Conservation (phyloP, 2,888 invertebrate species). For the Leptopterna dolabrata region DNA sequence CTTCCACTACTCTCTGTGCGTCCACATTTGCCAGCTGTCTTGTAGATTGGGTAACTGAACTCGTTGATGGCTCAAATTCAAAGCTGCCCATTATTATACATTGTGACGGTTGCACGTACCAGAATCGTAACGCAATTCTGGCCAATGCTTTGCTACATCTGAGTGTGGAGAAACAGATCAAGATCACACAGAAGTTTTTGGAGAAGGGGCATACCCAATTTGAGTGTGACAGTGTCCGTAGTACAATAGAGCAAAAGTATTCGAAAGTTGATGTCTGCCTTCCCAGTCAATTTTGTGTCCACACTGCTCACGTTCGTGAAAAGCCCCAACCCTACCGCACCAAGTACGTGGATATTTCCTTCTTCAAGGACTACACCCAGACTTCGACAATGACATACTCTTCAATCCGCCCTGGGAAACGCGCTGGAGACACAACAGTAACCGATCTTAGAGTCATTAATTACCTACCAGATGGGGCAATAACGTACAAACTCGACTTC, state of each 20-base stretch:
- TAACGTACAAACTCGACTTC: slow-evolving; percentile 51
- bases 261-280: background rate
- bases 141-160: slow-evolving; percentile 38
- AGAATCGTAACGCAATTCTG: slow-evolving; percentile 35
- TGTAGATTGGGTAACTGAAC: slow-evolving; percentile 5
- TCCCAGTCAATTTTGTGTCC: slow-evolving; percentile 9
- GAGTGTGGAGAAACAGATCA: slow-evolving; percentile 5
- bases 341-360: slow-evolving; percentile 48
- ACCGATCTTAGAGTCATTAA: slow-evolving; percentile 43
- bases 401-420: slow-evolving; percentile 53
- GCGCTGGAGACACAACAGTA: slow-evolving; percentile 53
- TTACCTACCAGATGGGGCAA: slow-evolving; percentile 39
- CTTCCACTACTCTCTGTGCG: slow-evolving; percentile 1
- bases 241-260: background rate
- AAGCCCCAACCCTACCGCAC: slow-evolving; percentile 46
- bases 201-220: slow-evolving; percentile 6
- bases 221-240: slow-evolving; percentile 33
- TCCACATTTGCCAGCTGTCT: slow-evolving; percentile 37
- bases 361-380: slow-evolving; percentile 54
- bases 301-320: background rate
- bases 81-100: slow-evolving; percentile 8
- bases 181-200: slow-evolving; percentile 26
- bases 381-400: slow-evolving; percentile 31
- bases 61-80: slow-evolving; percentile 7
- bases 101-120: slow-evolving; percentile 44